phyloP scores from a whole-genome alignment of 2,888 invertebrate genomes.

The Agrotis exclamationis region DNA sequence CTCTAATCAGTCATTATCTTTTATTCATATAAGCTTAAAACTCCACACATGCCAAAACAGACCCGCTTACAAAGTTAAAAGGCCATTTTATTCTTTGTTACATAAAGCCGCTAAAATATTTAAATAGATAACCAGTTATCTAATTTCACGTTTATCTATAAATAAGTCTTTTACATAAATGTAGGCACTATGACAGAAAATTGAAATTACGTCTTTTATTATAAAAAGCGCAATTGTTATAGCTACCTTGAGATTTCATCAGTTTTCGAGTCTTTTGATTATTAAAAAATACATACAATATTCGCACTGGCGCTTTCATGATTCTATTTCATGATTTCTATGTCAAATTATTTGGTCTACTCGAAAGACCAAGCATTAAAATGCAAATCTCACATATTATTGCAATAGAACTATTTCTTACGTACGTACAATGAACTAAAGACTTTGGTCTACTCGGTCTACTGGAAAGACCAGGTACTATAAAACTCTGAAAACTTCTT shows the following conservation, averaged over 20 bases:
- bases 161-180: not conserved
- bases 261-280: slow-evolving; percentile 11
- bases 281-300: slow-evolving; percentile 16
- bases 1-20: too few relatives aligned
- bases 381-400: slow-evolving; percentile 31
- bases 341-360: slow-evolving; percentile 39
- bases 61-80: not conserved
- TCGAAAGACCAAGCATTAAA: slow-evolving; percentile 42
- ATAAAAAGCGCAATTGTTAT: not conserved
- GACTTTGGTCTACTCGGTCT: slow-evolving; percentile 55
- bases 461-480: slow-evolving; percentile 42
- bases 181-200: not conserved
- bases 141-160: not conserved
- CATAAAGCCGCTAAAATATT: not conserved
- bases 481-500: slow-evolving; percentile 5
- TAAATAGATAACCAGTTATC: slow-evolving; percentile 8
- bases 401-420: slow-evolving; percentile 14
- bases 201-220: not conserved
- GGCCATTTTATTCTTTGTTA: not conserved
- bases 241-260: slow-evolving; percentile 34
- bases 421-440: slow-evolving; percentile 19
- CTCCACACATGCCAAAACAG: not conserved
- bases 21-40: too few relatives aligned
- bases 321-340: slow-evolving; percentile 23
- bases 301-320: slow-evolving; percentile 22